Conservation (phyloP, 2,113 vertebrate genomes). For the Pongo abelii region DNA sequence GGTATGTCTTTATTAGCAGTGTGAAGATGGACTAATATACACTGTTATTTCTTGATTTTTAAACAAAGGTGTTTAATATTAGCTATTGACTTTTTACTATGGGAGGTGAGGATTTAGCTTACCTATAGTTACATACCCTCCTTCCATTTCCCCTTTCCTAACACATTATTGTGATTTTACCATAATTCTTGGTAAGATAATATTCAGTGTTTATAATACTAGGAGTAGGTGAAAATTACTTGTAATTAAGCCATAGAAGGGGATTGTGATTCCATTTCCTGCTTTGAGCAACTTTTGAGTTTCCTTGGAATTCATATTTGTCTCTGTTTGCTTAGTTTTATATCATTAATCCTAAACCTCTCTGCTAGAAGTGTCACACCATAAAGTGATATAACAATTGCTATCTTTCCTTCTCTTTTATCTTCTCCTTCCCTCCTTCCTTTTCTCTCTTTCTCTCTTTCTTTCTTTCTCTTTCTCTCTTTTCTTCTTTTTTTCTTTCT, state of each 20-base stretch:
- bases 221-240: not conserved
- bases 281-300: not conserved
- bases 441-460: too few species aligned
- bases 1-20: too few species aligned
- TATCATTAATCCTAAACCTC: not conserved
- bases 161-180: not conserved
- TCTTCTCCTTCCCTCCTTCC: too few species aligned
- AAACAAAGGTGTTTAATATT: not conserved
- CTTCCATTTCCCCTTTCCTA: not conserved
- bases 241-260: not conserved
- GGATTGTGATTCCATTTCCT: not conserved
- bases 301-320: not conserved
- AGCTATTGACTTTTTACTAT: not conserved
- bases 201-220: not conserved
- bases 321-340: not conserved
- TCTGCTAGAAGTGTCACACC: not conserved
- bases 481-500: fast-evolving
- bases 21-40: too few species aligned
- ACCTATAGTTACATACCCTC: not conserved
- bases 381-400: not conserved
- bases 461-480: not conserved
- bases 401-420: not conserved
- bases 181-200: not conserved
- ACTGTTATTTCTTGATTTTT: not conserved
- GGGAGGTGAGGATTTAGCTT: not conserved